A percentile compares a stretch with the other conserved stretches of the same genome.
Conservation (phyloP, 2,888 invertebrate genomes). For the Dryobotodes eremita region DNA sequence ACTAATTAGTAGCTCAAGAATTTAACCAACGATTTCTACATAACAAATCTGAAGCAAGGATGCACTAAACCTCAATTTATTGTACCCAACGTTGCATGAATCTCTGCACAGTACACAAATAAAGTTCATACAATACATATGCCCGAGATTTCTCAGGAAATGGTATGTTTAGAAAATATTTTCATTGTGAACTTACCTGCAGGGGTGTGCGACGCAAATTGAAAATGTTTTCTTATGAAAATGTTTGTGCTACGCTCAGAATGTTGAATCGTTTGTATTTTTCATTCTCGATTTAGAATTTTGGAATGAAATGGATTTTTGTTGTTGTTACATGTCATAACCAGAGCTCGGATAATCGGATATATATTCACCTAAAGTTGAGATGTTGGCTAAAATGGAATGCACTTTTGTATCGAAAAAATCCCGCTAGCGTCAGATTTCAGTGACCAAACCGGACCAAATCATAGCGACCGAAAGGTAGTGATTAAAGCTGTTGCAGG, state of each 20-base stretch:
- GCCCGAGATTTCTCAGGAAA: constrained; percentile 41
- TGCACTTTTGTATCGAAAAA: too few species aligned
- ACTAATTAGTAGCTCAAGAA: constrained; percentile 45
- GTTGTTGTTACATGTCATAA: background rate
- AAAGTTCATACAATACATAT: constrained; percentile 28
- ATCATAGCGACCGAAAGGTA: too few species aligned
- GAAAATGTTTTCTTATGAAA: constrained; percentile 51
- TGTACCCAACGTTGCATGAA: constrained; percentile 34
- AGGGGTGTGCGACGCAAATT: constrained; percentile 46
- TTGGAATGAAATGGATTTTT: constrained; percentile 1
- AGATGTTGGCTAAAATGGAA: too few species aligned
- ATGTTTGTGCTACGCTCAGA: constrained; percentile 24
- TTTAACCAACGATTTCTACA: constrained; percentile 12
- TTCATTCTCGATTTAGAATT: constrained; percentile 45
- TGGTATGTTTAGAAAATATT: constrained; percentile 46
- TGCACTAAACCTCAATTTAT: constrained; percentile 39
- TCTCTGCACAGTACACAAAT: constrained; percentile 32
- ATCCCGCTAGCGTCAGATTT: too few species aligned
- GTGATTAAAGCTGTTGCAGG: too few species aligned
- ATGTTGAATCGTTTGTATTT: constrained; percentile 51
- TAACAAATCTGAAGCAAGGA: constrained; percentile 18
- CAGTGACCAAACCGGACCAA: too few species aligned
- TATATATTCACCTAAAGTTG: too few species aligned
- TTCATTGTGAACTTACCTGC: constrained; percentile 55
- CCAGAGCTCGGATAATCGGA: too few species aligned